Percentiles rank a stretch among this genome's conserved stretches.
phyloP scores from a whole-genome alignment of 2,888 invertebrate genomes.

The Poecilobothrus nobilitatus region DNA sequence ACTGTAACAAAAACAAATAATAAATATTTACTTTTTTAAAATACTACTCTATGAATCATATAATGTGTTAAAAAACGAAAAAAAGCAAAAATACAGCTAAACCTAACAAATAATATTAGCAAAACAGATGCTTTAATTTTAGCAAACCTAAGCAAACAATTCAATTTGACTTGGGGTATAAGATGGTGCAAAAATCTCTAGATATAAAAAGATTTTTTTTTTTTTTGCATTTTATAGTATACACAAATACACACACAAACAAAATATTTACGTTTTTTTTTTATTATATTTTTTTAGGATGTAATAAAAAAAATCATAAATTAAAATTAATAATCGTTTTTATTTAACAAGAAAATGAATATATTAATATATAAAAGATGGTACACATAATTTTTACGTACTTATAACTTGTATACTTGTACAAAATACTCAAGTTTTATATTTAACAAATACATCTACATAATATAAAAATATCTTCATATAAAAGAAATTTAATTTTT shows the following conservation, averaged over 20 bases:
- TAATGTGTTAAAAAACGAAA: background rate
- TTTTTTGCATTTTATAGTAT: no score
- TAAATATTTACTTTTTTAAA: background rate
- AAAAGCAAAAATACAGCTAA: background rate
- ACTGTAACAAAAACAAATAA: background rate
- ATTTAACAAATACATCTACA: no score
- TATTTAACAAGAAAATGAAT: constrained; percentile 3
- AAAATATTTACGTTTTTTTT: background rate
- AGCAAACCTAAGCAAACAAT: background rate
- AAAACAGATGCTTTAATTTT: background rate
- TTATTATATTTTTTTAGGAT: background rate
- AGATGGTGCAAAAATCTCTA: no score
- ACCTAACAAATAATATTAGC: background rate
- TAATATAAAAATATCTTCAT: no score
- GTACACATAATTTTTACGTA: no score
- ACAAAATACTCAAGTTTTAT: no score
- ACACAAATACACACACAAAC: background rate
- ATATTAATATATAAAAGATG: background rate
- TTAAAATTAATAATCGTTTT: constrained; percentile 3
- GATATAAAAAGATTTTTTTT: no score
- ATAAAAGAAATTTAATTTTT: no score
- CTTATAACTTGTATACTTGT: no score
- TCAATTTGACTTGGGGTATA: background rate
- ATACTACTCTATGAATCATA: background rate
- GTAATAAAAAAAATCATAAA: constrained; percentile 6